A percentile compares a stretch with the other conserved stretches of the same genome.
phyloP scores from a whole-genome alignment of 2,888 invertebrate species.

The Cephus nigrinus region DNA sequence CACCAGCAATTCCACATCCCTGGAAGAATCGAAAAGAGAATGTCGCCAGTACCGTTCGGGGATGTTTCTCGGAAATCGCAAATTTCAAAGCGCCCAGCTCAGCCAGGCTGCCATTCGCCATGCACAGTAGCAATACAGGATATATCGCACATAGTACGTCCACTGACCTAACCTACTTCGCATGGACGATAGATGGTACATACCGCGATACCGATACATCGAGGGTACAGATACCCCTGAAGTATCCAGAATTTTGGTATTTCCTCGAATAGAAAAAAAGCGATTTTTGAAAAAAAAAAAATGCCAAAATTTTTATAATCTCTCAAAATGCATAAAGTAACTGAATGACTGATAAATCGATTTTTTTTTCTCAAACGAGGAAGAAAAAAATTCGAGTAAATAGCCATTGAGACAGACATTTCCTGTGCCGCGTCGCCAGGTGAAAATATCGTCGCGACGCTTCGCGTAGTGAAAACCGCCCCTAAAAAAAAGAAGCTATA shows the following conservation, averaged over 20 bases:
- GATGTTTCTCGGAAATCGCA: constrained; percentile 39
- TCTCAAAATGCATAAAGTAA: too few relatives aligned
- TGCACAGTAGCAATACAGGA: background rate
- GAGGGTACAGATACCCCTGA: background rate
- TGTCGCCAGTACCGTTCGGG: constrained; percentile 16
- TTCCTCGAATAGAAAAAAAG: background rate
- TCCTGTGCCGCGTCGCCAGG: background rate
- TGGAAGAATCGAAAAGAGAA: constrained; percentile 29
- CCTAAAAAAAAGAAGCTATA: background rate
- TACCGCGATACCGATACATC: background rate
- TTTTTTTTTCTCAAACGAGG: too few relatives aligned
- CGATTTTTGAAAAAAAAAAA: background rate
- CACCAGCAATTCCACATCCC: constrained; percentile 32
- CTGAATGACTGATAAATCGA: too few relatives aligned
- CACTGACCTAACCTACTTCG: background rate
- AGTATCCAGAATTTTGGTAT: background rate
- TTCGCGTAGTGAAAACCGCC: background rate
- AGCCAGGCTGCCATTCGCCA: background rate
- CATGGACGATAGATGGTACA: background rate
- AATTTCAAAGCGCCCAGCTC: constrained; percentile 44
- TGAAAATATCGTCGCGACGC: background rate
- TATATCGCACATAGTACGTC: background rate
- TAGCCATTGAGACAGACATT: too few relatives aligned
- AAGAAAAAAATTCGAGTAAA: too few relatives aligned
- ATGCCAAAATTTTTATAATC: too few relatives aligned